phyloP scores from a whole-genome alignment of 2,888 invertebrate genomes.

The Timandra comae region DNA sequence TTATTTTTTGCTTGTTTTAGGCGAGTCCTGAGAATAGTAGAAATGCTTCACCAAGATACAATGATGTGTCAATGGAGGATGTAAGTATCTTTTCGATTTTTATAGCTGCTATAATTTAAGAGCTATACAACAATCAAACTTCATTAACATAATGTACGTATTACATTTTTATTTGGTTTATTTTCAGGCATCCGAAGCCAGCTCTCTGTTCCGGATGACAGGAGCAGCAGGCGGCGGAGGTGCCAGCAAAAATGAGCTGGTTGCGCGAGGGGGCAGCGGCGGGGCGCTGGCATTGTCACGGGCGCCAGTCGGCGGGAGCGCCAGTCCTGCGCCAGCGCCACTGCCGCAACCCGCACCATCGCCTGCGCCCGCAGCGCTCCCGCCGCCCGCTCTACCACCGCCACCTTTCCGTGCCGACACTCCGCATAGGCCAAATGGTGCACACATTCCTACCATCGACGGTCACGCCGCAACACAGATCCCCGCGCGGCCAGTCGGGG shows the following conservation, averaged over 20 bases:
- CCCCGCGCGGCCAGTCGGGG: slow-evolving; percentile 61
- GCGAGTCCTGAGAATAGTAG: slow-evolving; percentile 72
- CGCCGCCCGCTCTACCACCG: slow-evolving; percentile 80
- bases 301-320: slow-evolving; percentile 78
- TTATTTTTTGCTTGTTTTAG: slow-evolving; percentile 49
- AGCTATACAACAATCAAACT: slow-evolving; percentile 1
- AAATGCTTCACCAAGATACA: slow-evolving; percentile 69
- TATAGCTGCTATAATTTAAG: too few relatives aligned
- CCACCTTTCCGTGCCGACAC: slow-evolving; percentile 77
- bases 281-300: slow-evolving; percentile 78
- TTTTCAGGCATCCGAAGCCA: slow-evolving; percentile 63
- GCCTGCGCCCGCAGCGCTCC: slow-evolving; percentile 82
- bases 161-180: background rate
- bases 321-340: slow-evolving; percentile 80
- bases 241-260: slow-evolving; percentile 78
- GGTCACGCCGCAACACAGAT: slow-evolving; percentile 65
- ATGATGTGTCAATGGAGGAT: slow-evolving; percentile 71
- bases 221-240: slow-evolving; percentile 81
- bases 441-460: slow-evolving; percentile 64
- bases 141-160: slow-evolving; percentile 5
- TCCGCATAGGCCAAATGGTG: slow-evolving; percentile 56
- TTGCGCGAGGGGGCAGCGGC: slow-evolving; percentile 80
- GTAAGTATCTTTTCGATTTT: too few relatives aligned
- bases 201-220: slow-evolving; percentile 65
- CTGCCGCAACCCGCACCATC: slow-evolving; percentile 82